phyloP scores from a whole-genome alignment of 2,797 vertebrate genomes.

The Karalla daura region DNA sequence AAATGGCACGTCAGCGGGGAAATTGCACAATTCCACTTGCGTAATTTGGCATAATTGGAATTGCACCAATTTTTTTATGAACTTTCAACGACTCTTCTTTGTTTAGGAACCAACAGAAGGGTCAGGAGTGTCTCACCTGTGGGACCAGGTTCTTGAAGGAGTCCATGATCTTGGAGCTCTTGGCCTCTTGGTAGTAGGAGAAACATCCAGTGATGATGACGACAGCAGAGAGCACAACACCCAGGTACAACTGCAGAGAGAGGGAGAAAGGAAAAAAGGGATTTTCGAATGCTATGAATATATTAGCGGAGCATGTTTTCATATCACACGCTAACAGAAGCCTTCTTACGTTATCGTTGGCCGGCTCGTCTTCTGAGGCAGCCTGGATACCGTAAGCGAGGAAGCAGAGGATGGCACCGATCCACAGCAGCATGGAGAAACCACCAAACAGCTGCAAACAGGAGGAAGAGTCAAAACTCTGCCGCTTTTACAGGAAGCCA shows the following conservation, averaged over 20 bases:
- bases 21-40: too few relatives aligned
- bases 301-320: neutral
- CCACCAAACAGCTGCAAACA: conserved; percentile 90
- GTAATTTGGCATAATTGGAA: too few relatives aligned
- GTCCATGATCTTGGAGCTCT: conserved; percentile 99
- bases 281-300: neutral
- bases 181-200: conserved; percentile 98
- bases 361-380: conserved; percentile 85
- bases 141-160: conserved; percentile 98
- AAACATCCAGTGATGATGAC: conserved; percentile 99
- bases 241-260: conserved; percentile 88
- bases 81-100: neutral
- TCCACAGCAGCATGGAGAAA: conserved; percentile 96
- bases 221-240: conserved; percentile 93
- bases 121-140: conserved; percentile 82
- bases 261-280: neutral
- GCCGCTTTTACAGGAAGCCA: neutral
- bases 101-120: neutral
- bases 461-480: neutral
- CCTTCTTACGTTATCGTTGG: conserved; percentile 88
- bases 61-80: neutral
- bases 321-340: neutral
- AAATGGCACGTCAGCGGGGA: neutral
- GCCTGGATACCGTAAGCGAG: conserved; percentile 90
- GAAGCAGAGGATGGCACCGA: conserved; percentile 94